phyloP scores from a whole-genome alignment of 2,888 invertebrate genomes.

The Tanypteryx hageni region DNA sequence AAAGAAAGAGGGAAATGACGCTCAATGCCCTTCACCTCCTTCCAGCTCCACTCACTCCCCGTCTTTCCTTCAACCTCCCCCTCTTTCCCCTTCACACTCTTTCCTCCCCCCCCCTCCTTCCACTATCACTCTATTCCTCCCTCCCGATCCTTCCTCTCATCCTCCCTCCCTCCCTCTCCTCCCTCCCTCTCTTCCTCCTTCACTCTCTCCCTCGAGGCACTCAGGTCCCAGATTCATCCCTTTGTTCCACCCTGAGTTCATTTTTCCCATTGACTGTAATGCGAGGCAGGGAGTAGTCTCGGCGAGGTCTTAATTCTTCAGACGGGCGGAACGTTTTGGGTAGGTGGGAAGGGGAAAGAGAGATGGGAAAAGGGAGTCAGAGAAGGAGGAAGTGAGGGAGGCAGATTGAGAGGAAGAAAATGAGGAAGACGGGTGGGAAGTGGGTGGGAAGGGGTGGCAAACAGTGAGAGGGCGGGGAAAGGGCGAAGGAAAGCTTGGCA shows the following conservation, averaged over 20 bases:
- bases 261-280: constrained; percentile 53
- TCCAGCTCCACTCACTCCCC: not conserved
- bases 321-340: constrained; percentile 30
- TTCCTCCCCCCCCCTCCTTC: no score
- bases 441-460: not conserved
- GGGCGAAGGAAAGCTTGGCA: not conserved
- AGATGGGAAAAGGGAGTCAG: not conserved
- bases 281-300: constrained; percentile 31
- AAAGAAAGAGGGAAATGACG: not conserved
- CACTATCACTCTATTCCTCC: not conserved
- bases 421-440: not conserved
- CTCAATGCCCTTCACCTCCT: not conserved
- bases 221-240: constrained; percentile 42
- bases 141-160: no score
- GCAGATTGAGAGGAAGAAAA: not conserved
- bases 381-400: no score
- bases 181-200: not conserved
- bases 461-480: not conserved
- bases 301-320: constrained; percentile 48
- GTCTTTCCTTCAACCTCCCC: not conserved
- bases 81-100: not conserved
- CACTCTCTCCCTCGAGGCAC: constrained; percentile 30
- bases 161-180: not conserved
- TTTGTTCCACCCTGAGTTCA: constrained; percentile 56
- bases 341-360: not conserved